These are phyloP conservation scores for Aplidium turbinatum DNA, from an alignment of 23 tunicate genomes.

Conservation along the genomic window DNA sequence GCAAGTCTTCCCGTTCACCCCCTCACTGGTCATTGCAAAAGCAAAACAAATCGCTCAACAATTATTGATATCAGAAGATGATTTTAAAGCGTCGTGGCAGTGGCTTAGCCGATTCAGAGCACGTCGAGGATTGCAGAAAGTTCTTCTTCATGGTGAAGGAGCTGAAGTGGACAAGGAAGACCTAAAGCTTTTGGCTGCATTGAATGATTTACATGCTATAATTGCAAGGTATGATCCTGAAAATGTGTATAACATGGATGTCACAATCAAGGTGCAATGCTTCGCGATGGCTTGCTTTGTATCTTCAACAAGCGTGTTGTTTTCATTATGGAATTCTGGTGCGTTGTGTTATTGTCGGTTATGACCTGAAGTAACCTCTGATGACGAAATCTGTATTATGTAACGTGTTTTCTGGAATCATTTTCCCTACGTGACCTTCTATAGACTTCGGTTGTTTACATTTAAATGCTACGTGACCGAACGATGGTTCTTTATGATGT, in stretches of 20 bases:
- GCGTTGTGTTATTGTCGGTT: no score
- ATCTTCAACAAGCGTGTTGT: no score
- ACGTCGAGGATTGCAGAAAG: conserved; percentile 36
- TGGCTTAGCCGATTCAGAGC: conserved; percentile 52
- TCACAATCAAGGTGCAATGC: no score
- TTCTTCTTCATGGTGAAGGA: conserved; percentile 47
- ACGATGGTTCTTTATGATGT: no score
- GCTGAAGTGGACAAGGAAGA: conserved; percentile 52
- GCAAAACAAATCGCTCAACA: conserved; percentile 54
- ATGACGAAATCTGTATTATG: no score
- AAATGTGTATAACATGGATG: conserved; percentile 68
- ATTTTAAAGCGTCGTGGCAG: conserved; percentile 50
- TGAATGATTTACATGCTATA: conserved; percentile 20
- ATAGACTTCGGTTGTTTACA: no score
- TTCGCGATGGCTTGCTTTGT: no score
- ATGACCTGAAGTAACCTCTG: no score
- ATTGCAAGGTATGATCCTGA: conserved; percentile 58
- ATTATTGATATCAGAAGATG: conserved; percentile 49
- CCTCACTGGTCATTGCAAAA: conserved; percentile 59
- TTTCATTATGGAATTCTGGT: no score
- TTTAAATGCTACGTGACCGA: no score
- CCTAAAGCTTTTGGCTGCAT: conserved; percentile 40
- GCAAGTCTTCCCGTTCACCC: conserved; percentile 47
- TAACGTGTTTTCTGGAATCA: no score
- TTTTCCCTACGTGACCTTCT: no score